These are phyloP conservation scores for Brachionus rubens DNA, from an alignment of 1,140 invertebrate species.

Conservation along the genomic window DNA sequence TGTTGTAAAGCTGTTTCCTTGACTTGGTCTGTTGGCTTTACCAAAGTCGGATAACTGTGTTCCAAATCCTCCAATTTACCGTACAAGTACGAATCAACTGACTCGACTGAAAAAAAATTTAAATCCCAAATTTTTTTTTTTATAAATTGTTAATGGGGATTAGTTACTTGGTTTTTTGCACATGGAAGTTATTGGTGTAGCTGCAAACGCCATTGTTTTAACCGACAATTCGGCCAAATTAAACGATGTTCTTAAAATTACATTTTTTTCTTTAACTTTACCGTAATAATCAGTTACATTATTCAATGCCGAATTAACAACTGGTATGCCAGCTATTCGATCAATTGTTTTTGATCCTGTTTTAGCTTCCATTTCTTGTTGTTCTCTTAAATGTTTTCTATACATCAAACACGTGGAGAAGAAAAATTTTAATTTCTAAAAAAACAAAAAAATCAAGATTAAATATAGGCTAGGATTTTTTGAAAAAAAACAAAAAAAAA, in stretches of 20 bases:
- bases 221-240: conserved; percentile 31
- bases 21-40: conserved; percentile 9
- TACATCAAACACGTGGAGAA: conserved; percentile 21
- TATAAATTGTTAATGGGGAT: background rate
- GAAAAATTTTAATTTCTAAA: too few relatives aligned
- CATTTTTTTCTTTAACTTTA: conserved; percentile 20
- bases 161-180: conserved; percentile 24
- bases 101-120: background rate
- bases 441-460: too few relatives aligned
- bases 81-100: conserved; percentile 25
- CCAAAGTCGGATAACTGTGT: background rate
- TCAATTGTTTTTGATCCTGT: conserved; percentile 17
- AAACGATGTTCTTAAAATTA: conserved; percentile 8
- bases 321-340: conserved; percentile 2
- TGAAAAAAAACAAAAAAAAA: too few relatives aligned
- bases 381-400: conserved; percentile 40
- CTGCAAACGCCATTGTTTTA: conserved; percentile 38
- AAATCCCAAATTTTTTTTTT: background rate
- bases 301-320: conserved; percentile 3
- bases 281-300: conserved; percentile 25
- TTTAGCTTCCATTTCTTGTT: conserved; percentile 28
- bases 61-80: conserved; percentile 28
- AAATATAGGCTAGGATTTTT: too few relatives aligned
- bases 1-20: background rate
- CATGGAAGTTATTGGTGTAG: conserved; percentile 18